Evolutionary conservation across 2,113 vertebrate species (phyloP).

Genomic region (Apteryx owenii): DNA sequence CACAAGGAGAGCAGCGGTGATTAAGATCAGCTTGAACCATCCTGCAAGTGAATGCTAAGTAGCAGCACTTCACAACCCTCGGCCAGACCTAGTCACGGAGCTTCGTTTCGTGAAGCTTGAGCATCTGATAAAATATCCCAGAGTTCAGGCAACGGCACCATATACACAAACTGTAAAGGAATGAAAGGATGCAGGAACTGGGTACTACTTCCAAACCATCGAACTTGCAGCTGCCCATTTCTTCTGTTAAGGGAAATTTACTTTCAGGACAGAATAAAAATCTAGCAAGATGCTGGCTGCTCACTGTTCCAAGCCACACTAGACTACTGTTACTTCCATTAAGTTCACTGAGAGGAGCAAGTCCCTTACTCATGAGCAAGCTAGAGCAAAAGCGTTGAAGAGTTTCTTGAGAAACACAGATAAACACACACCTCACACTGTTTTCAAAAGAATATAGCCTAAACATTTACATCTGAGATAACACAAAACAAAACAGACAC

Average conservation of each 20-base stretch:
- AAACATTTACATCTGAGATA: neutral
- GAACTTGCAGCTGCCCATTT: neutral
- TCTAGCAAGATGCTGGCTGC: neutral
- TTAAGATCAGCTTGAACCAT: neutral
- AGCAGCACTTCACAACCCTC: neutral
- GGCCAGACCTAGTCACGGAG: neutral
- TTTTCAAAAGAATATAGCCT: neutral
- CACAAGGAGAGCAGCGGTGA: neutral
- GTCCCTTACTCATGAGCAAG: accelerated
- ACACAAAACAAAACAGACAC: neutral
- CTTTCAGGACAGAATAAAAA: neutral
- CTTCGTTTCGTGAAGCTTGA: neutral
- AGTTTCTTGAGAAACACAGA: neutral
- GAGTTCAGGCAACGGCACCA: accelerated
- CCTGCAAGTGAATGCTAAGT: neutral
- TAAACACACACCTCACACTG: neutral
- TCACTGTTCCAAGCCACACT: neutral
- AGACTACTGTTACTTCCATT: neutral
- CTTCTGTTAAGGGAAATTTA: neutral
- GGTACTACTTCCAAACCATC: neutral
- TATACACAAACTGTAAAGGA: neutral
- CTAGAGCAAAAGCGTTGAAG: neutral
- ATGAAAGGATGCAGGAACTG: slow-evolving; percentile 4
- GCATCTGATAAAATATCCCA: neutral
- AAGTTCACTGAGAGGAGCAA: neutral